Evolutionary conservation across 2,113 vertebrate species (phyloP), one percentile per base, ranked within the genome.

Genomic region (Enhydra lutris): DNA sequence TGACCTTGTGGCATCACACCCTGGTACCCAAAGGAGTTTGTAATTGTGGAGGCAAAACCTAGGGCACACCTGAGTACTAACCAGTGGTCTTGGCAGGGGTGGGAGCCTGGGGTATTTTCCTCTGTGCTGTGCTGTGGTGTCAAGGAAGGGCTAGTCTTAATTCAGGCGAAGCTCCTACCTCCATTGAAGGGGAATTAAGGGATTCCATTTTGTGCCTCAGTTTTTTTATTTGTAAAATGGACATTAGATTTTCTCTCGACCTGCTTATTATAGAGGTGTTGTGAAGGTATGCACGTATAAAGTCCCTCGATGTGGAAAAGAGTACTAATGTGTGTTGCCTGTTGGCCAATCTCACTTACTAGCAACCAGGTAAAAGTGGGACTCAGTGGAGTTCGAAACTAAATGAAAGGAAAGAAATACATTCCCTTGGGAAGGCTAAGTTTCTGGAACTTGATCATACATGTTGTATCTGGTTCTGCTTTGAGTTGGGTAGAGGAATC

Each of bases 181-280:
- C 57, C 31, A 17, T 31, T 45, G 79, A n/a, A 57, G 78, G 83
- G 21, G 55, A 63, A 78, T 36, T 55, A 74, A 34, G 80, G 57
- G 15, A 71, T 80, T 86, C 71, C 61, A 14, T 97, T 94, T 36
- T 81, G 85, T 89, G 45, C 76, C 79, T 97, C 55, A 11, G 36
- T 96, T 97, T 95, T 93, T 67, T 94, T 74, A 31, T 82, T 96
- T 97, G 47, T 91, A 91, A 94, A 95, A 94, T 91, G 78, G 52
- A 82, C 45, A 93, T 23, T 50, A 69, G 65, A 69, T 67, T 61
- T 3, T 74, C 63, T 74, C 81, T 92, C 79, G 26, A 61, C 36
- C 63, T 82, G 31, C n/a, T 79, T 93, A 76, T 79, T 93, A 71
- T 9, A 96, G 87, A 83, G 67, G 80, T 39, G 3, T 24, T 55